phyloP scores from a whole-genome alignment of 2,888 invertebrate genomes.

The Mesopsocus fuscifrons region DNA sequence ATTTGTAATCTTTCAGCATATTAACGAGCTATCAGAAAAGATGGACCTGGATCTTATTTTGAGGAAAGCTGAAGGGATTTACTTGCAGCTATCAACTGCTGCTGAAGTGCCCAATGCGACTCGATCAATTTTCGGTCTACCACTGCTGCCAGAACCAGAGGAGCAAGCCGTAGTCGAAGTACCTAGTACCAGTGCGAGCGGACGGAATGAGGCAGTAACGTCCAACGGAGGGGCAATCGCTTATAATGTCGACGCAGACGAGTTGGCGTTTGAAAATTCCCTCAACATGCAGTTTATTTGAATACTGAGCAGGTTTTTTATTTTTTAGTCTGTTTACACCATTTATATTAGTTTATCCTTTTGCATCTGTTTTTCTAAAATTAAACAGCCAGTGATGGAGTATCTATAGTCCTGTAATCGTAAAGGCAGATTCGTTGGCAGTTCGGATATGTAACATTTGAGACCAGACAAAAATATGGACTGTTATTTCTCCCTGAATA shows the following conservation, averaged over 20 bases:
- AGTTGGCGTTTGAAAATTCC: background rate
- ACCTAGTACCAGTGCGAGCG: background rate
- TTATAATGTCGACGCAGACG: background rate
- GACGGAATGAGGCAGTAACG: background rate
- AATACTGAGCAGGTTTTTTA: background rate
- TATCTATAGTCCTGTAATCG: too few relatives aligned
- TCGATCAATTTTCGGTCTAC: slow-evolving; percentile 1
- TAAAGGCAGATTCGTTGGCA: too few relatives aligned
- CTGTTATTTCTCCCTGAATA: too few relatives aligned
- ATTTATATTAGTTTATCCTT: too few relatives aligned
- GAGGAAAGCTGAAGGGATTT: slow-evolving; percentile 81
- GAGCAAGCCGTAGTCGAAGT: background rate
- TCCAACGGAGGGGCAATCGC: background rate
- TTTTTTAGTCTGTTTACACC: background rate
- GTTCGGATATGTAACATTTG: too few relatives aligned
- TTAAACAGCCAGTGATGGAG: too few relatives aligned
- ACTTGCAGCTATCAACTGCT: slow-evolving; percentile 44
- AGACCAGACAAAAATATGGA: too few relatives aligned
- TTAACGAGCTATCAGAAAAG: slow-evolving; percentile 81
- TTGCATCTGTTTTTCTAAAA: too few relatives aligned
- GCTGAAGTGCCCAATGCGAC: slow-evolving; percentile 1
- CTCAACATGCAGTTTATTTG: background rate
- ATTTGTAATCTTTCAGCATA: slow-evolving; percentile 73
- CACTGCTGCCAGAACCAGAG: background rate
- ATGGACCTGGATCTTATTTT: slow-evolving; percentile 68